Conservation (phyloP, 1,140 invertebrate genomes). For the Arctopsyche grandis region DNA sequence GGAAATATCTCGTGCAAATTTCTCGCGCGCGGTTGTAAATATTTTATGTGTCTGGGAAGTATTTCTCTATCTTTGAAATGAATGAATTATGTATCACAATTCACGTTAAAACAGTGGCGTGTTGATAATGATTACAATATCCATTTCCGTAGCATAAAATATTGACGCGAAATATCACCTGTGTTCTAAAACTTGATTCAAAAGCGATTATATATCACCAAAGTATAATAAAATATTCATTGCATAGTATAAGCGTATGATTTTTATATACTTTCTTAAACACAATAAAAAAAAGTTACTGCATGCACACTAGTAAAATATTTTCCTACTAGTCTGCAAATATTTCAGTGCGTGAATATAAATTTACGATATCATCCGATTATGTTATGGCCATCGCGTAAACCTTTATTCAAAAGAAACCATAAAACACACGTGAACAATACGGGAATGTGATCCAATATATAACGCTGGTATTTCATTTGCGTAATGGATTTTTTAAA, state of each 20-base stretch:
- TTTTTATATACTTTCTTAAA: too few species aligned
- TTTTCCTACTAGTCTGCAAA: constrained; percentile 37
- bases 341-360: constrained; percentile 40
- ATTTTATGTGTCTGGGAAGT: not conserved
- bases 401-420: constrained; percentile 43
- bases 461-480: constrained; percentile 29
- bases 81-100: not conserved
- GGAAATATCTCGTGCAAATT: not conserved
- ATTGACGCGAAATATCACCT: too few species aligned
- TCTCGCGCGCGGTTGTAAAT: not conserved
- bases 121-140: not conserved
- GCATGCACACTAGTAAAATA: constrained; percentile 21
- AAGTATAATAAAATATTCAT: too few species aligned
- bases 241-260: too few species aligned
- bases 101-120: not conserved
- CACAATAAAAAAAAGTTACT: not conserved
- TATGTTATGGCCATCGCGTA: constrained; percentile 41
- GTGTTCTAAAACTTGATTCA: too few species aligned
- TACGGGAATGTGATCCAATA: constrained; percentile 10
- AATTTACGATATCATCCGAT: constrained; percentile 39
- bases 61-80: not conserved
- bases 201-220: too few species aligned
- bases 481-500: not conserved
- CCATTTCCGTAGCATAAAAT: too few species aligned
- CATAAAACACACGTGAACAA: constrained; percentile 43